These are phyloP conservation scores for Plusia festucae DNA, from an alignment of 2,888 invertebrate genomes.

Conservation along the genomic window DNA sequence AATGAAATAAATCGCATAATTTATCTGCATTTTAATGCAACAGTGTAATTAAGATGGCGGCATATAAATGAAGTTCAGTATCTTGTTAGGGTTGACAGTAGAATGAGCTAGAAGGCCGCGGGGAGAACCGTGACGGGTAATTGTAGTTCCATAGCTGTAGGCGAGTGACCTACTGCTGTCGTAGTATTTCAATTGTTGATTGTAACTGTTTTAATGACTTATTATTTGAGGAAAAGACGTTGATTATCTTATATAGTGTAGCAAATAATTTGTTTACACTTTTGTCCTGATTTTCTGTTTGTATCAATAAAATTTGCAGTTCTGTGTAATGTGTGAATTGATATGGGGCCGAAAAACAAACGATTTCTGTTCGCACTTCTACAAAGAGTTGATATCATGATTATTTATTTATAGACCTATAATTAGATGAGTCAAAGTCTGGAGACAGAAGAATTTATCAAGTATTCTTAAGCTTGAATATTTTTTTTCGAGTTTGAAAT, in stretches of 20 bases:
- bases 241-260: background rate
- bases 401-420: no score
- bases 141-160: constrained; percentile 57
- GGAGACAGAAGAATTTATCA: no score
- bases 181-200: constrained; percentile 1
- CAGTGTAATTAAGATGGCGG: constrained; percentile 49
- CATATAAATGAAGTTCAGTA: constrained; percentile 59
- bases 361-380: no score
- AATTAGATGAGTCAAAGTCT: no score
- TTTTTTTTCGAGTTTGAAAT: background rate
- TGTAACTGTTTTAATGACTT: constrained; percentile 6
- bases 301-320: no score
- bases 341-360: no score
- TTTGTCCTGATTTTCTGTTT: no score
- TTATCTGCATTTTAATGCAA: constrained; percentile 36
- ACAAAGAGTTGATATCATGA: no score
- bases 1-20: constrained; percentile 7
- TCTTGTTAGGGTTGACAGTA: constrained; percentile 49
- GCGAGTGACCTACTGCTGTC: constrained; percentile 31
- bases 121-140: constrained; percentile 60
- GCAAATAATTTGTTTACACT: no score
- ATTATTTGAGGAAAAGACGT: background rate
- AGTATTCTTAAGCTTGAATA: no score
- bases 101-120: constrained; percentile 64
- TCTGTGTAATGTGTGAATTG: no score